Percentiles rank a stretch among this genome's conserved stretches.
These are phyloP conservation scores for Onychomys torridus DNA, from an alignment of 2,797 vertebrate species.

Conservation along the genomic window DNA sequence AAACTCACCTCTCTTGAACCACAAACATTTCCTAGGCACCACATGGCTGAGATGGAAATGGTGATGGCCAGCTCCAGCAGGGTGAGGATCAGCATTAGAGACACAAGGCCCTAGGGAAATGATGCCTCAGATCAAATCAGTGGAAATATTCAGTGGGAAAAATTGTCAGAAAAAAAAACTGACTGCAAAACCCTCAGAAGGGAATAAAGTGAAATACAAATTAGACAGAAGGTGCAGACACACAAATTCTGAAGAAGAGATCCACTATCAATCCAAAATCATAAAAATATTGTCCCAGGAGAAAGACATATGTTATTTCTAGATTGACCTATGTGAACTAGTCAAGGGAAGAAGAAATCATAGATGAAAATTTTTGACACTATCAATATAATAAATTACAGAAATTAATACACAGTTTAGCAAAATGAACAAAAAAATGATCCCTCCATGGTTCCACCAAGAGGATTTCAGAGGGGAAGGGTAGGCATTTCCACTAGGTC, in stretches of 20 bases:
- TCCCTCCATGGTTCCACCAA: too few species aligned
- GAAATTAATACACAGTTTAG: not conserved
- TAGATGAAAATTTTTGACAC: not conserved
- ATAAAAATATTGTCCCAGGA: not conserved
- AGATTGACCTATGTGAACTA: not conserved
- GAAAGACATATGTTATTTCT: not conserved
- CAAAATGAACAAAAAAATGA: not conserved
- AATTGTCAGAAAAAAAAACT: not conserved
- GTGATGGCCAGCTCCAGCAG: not conserved
- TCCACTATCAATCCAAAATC: not conserved
- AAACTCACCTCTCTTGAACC: constrained; percentile 20
- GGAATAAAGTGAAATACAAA: not conserved
- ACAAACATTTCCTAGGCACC: not conserved
- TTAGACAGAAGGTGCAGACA: not conserved
- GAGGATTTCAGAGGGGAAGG: not conserved
- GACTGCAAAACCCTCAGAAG: not conserved
- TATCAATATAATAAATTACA: not conserved
- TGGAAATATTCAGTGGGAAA: not conserved
- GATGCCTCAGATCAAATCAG: not conserved
- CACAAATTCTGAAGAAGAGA: not conserved
- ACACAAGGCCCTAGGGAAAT: constrained; percentile 19
- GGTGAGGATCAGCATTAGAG: constrained; percentile 59
- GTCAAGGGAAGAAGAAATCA: not conserved
- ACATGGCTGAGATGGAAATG: not conserved
- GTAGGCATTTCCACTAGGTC: not conserved